Percentiles rank a stretch among this genome's conserved stretches.
These are phyloP conservation scores for Eueides isabella DNA, from an alignment of 1,140 invertebrate genomes.

Conservation along the genomic window DNA sequence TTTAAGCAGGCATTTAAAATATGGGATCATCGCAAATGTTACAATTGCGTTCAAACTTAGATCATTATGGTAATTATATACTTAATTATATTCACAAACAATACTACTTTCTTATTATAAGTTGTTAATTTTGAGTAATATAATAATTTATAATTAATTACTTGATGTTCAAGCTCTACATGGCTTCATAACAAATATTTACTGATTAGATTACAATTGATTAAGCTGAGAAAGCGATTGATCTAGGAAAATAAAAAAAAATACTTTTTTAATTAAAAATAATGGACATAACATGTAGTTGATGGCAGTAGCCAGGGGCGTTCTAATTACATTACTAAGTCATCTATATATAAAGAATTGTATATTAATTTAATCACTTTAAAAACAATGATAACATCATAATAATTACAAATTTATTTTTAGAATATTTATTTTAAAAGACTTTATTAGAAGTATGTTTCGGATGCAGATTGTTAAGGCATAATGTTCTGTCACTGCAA, in stretches of 20 bases:
- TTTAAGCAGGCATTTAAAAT: not conserved
- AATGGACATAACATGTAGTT: not conserved
- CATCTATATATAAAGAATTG: not conserved
- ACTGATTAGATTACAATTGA: not conserved
- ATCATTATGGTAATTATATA: not conserved
- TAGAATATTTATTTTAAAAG: no score
- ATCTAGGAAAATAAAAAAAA: not conserved
- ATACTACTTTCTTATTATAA: no score
- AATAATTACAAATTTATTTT: no score
- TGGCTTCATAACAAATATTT: not conserved
- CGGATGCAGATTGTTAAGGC: no score
- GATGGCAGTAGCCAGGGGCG: not conserved
- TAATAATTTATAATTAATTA: constrained; percentile 3
- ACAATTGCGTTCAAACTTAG: not conserved
- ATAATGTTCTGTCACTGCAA: no score
- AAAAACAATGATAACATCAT: not conserved
- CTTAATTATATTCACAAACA: not conserved
- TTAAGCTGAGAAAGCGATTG: not conserved
- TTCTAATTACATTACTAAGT: not conserved
- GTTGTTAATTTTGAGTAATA: not conserved
- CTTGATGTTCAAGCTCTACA: not conserved
- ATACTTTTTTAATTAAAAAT: not conserved
- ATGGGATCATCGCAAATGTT: not conserved
- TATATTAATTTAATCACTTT: not conserved
- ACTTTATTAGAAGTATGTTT: no score